phyloP scores from a whole-genome alignment of 2,113 vertebrate genomes.

The Forbesichthys papilliferus region DNA sequence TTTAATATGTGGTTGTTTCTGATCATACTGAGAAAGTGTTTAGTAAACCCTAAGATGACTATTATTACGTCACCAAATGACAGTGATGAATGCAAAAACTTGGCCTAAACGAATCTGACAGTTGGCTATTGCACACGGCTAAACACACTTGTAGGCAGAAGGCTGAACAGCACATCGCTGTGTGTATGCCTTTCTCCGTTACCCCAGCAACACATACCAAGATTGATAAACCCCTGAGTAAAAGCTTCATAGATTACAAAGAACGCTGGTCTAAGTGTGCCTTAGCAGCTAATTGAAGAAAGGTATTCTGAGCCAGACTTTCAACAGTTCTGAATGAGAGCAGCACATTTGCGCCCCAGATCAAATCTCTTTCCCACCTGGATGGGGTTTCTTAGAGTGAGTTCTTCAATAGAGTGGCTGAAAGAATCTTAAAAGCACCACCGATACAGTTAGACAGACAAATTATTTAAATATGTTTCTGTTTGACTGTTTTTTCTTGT shows the following conservation, averaged over 20 bases:
- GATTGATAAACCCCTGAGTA: neutral
- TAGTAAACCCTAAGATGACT: no score
- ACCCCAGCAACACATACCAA: neutral
- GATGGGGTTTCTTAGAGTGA: conserved; percentile 13
- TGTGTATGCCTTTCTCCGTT: conserved; percentile 6
- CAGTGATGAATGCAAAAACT: no score
- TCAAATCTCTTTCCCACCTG: conserved; percentile 15
- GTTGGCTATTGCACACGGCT: neutral
- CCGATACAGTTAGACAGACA: conserved; percentile 11
- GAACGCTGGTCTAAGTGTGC: neutral
- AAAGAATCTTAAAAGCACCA: conserved; percentile 12
- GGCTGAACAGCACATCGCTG: conserved; percentile 6
- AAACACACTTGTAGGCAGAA: conserved; percentile 19
- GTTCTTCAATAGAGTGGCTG: conserved; percentile 10
- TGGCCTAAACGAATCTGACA: no score
- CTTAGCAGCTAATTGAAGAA: conserved; percentile 5
- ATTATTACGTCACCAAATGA: no score
- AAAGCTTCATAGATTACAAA: neutral
- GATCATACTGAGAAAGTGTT: no score
- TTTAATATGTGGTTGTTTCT: no score
- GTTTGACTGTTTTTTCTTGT: no score
- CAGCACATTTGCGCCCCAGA: conserved; percentile 7
- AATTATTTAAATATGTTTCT: neutral
- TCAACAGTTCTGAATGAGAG: conserved; percentile 25
- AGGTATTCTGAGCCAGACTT: conserved; percentile 18